Evolutionary conservation across 2,888 invertebrate genomes (phyloP).

Genomic region (Hydroisotoma schaefferi): DNA sequence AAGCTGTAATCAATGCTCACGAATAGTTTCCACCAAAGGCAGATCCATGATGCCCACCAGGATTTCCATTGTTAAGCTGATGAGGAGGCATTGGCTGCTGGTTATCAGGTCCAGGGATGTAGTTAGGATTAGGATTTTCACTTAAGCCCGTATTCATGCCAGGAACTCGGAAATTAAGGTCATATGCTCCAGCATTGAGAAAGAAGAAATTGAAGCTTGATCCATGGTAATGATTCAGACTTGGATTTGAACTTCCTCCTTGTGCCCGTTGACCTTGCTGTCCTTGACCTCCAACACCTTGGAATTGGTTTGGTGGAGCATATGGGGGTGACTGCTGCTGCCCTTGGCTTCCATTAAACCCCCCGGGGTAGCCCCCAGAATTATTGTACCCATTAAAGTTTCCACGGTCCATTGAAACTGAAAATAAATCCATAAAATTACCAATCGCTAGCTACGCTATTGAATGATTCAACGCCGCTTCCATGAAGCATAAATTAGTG

Average conservation of each 20-base stretch:
- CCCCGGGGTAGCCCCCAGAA: background rate
- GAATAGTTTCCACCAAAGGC: too few species aligned
- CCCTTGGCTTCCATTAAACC: background rate
- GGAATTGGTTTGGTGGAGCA: background rate
- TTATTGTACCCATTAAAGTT: background rate
- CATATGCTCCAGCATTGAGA: conserved; percentile 10
- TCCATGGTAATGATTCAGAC: conserved; percentile 14
- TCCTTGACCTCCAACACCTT: background rate
- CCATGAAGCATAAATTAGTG: too few species aligned
- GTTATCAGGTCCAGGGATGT: too few species aligned
- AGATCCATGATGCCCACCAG: too few species aligned
- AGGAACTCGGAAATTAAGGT: conserved; percentile 9
- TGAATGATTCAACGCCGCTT: too few species aligned
- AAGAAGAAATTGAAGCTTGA: conserved; percentile 14
- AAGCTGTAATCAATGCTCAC: too few species aligned
- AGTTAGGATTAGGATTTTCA: too few species aligned
- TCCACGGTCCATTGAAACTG: background rate
- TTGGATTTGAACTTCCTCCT: background rate
- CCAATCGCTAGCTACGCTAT: too few species aligned
- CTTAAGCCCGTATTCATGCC: background rate
- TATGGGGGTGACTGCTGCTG: background rate
- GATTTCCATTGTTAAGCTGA: too few species aligned
- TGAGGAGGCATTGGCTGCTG: too few species aligned
- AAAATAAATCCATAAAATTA: too few species aligned
- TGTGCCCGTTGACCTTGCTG: background rate